Evolutionary conservation across 2,888 invertebrate genomes (phyloP).

Genomic region (Archaeoteleia sp.): DNA sequence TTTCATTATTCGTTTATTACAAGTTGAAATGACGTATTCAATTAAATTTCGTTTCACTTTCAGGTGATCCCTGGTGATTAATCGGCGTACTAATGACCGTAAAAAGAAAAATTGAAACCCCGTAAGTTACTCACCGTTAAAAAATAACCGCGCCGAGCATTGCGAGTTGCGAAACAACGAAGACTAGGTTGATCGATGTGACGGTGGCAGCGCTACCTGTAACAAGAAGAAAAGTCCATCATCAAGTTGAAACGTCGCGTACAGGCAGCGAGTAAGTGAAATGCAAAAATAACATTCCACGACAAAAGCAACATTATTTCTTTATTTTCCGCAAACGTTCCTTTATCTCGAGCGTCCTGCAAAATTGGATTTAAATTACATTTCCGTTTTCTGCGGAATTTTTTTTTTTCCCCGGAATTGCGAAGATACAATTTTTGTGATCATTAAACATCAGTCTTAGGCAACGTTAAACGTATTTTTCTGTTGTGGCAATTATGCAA

Average conservation of each 20-base stretch:
- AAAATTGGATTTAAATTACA: constrained; percentile 35
- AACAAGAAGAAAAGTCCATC: constrained; percentile 53
- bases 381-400: constrained; percentile 27
- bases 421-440: constrained; percentile 2
- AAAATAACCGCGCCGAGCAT: constrained; percentile 47
- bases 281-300: constrained; percentile 37
- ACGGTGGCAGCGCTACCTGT: constrained; percentile 53
- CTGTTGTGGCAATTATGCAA: constrained; percentile 11
- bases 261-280: constrained; percentile 28
- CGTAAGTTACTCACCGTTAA: constrained; percentile 50
- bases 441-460: too few species aligned
- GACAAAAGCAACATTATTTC: constrained; percentile 26
- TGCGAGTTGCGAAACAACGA: constrained; percentile 50
- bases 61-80: constrained; percentile 26
- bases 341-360: constrained; percentile 19
- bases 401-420: not conserved
- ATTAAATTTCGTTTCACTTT: constrained; percentile 37
- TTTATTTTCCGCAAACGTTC: constrained; percentile 13
- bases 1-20: constrained; percentile 37
- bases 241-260: constrained; percentile 42
- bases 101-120: constrained; percentile 30
- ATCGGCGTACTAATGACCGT: constrained; percentile 37
- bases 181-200: constrained; percentile 52
- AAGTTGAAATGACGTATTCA: constrained; percentile 40
- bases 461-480: constrained; percentile 13